Evolutionary conservation across 2,113 vertebrate genomes (phyloP).

Genomic region (Emydura subglobosa): DNA sequence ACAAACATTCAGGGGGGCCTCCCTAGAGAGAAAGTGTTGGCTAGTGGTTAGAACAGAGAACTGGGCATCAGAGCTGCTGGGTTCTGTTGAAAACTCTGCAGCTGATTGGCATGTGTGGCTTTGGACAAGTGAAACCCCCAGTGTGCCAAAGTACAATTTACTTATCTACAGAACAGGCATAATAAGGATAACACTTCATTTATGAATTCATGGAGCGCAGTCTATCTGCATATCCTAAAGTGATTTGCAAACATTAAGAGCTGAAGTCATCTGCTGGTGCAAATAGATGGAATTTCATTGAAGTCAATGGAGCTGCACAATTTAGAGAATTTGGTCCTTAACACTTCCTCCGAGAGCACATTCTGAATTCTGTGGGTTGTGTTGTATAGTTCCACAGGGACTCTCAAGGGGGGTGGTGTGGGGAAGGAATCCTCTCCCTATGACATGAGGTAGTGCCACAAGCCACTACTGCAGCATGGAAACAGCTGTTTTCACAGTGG

Average conservation of each 20-base stretch:
- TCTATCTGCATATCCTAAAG: background rate
- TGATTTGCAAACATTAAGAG: background rate
- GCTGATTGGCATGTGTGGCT: background rate
- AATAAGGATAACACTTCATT: background rate
- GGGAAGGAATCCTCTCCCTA: background rate
- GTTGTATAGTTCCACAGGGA: background rate
- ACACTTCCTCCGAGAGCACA: accelerated
- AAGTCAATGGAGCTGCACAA: background rate
- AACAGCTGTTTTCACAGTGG: background rate
- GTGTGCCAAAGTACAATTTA: background rate
- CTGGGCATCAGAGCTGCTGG: background rate
- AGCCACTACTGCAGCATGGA: background rate
- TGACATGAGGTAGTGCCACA: background rate
- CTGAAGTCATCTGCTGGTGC: background rate
- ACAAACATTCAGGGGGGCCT: background rate
- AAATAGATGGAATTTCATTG: background rate
- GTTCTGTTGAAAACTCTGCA: background rate
- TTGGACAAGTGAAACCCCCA: background rate
- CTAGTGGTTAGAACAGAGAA: background rate
- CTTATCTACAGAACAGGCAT: background rate
- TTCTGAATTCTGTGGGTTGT: accelerated
- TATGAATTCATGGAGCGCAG: background rate
- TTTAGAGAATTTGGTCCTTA: background rate
- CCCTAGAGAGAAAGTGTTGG: background rate
- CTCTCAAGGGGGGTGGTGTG: background rate